A percentile compares a stretch with the other conserved stretches of the same genome.
These are phyloP conservation scores for Ypsolopha sequella DNA, from an alignment of 2,888 invertebrate genomes.

Conservation along the genomic window DNA sequence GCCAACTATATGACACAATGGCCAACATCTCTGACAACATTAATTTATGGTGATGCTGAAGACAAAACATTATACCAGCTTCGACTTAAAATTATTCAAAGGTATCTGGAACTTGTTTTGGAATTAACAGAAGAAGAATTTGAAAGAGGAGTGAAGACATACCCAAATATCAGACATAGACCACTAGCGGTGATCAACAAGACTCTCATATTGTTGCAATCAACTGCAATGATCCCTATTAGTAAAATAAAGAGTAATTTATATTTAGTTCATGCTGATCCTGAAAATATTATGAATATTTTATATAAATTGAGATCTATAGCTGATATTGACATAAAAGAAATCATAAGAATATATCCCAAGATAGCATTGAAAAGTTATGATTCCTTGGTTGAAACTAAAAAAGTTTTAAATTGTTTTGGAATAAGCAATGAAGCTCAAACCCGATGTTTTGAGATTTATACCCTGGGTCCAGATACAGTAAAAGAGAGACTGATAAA, in stretches of 20 bases:
- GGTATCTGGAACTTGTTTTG: constrained; percentile 50
- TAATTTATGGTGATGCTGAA: constrained; percentile 40
- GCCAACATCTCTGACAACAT: constrained; percentile 58
- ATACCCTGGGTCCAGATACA: constrained; percentile 44
- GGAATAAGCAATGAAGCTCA: constrained; percentile 50
- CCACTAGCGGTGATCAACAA: constrained; percentile 50
- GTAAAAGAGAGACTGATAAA: constrained; percentile 41
- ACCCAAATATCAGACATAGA: constrained; percentile 57
- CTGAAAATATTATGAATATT: constrained; percentile 48
- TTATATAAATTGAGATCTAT: constrained; percentile 37
- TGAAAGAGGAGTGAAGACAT: constrained; percentile 41
- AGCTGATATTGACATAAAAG: constrained; percentile 56
- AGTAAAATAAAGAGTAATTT: constrained; percentile 55
- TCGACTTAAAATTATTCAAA: constrained; percentile 51
- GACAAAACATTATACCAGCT: constrained; percentile 33
- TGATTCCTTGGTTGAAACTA: constrained; percentile 35
- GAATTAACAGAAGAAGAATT: constrained; percentile 50
- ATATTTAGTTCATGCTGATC: constrained; percentile 50
- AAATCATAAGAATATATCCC: constrained; percentile 52
- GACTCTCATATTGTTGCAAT: constrained; percentile 40
- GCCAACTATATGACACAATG: constrained; percentile 55
- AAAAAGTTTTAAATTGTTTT: constrained; percentile 41
- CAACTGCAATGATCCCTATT: constrained; percentile 39
- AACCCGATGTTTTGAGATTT: constrained; percentile 54
- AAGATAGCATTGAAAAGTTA: constrained; percentile 44